Percentiles rank a stretch among this genome's conserved stretches.
Evolutionary conservation across 2,888 invertebrate genomes (phyloP).

Genomic region (Brachyopa scutellaris): DNA sequence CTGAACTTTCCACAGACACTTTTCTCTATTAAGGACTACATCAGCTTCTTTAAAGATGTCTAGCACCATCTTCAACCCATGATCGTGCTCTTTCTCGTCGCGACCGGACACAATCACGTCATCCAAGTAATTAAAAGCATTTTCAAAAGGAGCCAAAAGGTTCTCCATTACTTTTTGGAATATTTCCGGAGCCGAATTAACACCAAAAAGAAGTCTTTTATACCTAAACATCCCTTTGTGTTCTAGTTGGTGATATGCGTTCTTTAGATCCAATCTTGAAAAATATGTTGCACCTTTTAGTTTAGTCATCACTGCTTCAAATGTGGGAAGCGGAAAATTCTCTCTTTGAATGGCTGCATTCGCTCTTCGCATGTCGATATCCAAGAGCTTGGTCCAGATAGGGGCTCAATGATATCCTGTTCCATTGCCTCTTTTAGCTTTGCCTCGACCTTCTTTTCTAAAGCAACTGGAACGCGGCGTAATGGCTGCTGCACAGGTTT

Average conservation of each 20-base stretch:
- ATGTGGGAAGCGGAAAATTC: constrained; percentile 66
- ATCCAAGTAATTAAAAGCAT: constrained; percentile 73
- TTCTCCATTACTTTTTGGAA: constrained; percentile 74
- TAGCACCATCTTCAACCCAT: constrained; percentile 60
- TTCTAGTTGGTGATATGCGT: constrained; percentile 75
- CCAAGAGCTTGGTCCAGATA: constrained; percentile 76
- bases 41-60: constrained; percentile 56
- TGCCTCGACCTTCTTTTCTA: constrained; percentile 55
- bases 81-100: constrained; percentile 74
- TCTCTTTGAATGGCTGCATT: constrained; percentile 75
- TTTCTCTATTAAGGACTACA: constrained; percentile 74
- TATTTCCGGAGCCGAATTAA: constrained; percentile 73
- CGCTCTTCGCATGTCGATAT: constrained; percentile 77
- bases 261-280: constrained; percentile 76
- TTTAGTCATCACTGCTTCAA: constrained; percentile 67
- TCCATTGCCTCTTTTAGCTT: constrained; percentile 69
- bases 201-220: constrained; percentile 77
- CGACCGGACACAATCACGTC: constrained; percentile 73
- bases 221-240: constrained; percentile 73
- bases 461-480: constrained; percentile 75
- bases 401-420: constrained; percentile 75
- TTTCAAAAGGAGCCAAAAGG: constrained; percentile 73
- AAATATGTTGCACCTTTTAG: constrained; percentile 71
- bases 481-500: constrained; percentile 75
- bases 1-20: constrained; percentile 63